Percentiles rank a stretch among this genome's conserved stretches.
Conservation (phyloP, 2,888 invertebrate species). For the Endotricha flammealis region DNA sequence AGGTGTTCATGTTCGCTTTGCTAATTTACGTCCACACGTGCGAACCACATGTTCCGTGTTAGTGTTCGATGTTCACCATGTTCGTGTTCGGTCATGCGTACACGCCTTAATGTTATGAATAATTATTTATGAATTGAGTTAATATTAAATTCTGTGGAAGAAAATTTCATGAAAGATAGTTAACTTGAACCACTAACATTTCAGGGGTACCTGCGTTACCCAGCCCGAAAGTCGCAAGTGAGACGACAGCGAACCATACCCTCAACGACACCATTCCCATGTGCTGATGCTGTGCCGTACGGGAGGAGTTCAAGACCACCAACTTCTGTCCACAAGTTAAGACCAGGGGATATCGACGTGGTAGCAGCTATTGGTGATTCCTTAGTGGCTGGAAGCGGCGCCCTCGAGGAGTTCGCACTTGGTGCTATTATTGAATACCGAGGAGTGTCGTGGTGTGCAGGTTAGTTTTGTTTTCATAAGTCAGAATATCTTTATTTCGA, state of each 20-base stretch:
- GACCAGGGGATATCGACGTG: conserved; percentile 84
- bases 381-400: conserved; percentile 84
- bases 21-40: too few relatives aligned
- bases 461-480: too few relatives aligned
- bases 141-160: too few relatives aligned
- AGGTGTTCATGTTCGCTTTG: too few relatives aligned
- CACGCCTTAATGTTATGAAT: too few relatives aligned
- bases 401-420: conserved; percentile 83
- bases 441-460: conserved; percentile 86
- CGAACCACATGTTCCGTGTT: too few relatives aligned
- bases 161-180: too few relatives aligned
- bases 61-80: too few relatives aligned
- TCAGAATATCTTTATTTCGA: too few relatives aligned
- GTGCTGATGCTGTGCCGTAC: conserved; percentile 57
- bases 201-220: conserved; percentile 67
- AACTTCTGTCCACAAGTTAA: conserved; percentile 81
- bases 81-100: too few relatives aligned
- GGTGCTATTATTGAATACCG: conserved; percentile 86
- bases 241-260: conserved; percentile 73
- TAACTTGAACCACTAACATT: too few relatives aligned
- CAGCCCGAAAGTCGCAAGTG: conserved; percentile 58
- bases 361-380: conserved; percentile 86
- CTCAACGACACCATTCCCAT: conserved; percentile 77
- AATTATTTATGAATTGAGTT: too few relatives aligned
- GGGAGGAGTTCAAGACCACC: conserved; percentile 68